phyloP scores from a whole-genome alignment of 2,888 invertebrate species.

The Folsomia candida region DNA sequence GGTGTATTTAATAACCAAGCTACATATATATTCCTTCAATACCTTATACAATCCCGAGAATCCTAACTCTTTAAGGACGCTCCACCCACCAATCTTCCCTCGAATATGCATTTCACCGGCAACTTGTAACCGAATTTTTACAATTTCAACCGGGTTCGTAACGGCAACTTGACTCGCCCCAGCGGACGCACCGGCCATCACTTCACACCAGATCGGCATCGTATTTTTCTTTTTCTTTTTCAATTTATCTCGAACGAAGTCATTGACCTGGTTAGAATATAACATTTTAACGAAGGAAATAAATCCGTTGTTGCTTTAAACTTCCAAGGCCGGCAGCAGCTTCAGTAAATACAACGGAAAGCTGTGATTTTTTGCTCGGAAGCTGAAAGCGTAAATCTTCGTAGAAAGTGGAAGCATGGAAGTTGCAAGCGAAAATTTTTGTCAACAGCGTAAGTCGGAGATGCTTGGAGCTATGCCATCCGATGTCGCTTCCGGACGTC shows the following conservation, averaged over 20 bases:
- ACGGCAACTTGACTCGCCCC: constrained; percentile 94
- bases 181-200: constrained; percentile 88
- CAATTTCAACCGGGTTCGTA: constrained; percentile 98
- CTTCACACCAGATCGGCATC: constrained; percentile 77
- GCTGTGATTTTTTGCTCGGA: too few species aligned
- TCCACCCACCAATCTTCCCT: constrained; percentile 78
- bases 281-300: constrained; percentile 1
- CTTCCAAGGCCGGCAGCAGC: too few species aligned
- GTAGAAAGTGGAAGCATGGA: too few species aligned
- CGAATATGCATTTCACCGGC: constrained; percentile 91
- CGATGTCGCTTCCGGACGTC: too few species aligned
- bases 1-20: too few species aligned
- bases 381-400: too few species aligned
- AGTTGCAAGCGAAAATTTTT: too few species aligned
- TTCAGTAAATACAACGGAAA: too few species aligned
- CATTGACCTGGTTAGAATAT: constrained; percentile 72
- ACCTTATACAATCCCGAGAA: constrained; percentile 94
- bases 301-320: too few species aligned
- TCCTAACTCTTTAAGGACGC: constrained; percentile 90
- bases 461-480: too few species aligned
- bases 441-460: too few species aligned
- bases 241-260: constrained; percentile 91
- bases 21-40: too few species aligned
- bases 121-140: constrained; percentile 96
- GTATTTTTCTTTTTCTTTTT: constrained; percentile 54